Evolutionary conservation across 2,113 vertebrate genomes (phyloP), one percentile per base, ranked within the genome.

Genomic region (Ivindomyrus marchei): DNA sequence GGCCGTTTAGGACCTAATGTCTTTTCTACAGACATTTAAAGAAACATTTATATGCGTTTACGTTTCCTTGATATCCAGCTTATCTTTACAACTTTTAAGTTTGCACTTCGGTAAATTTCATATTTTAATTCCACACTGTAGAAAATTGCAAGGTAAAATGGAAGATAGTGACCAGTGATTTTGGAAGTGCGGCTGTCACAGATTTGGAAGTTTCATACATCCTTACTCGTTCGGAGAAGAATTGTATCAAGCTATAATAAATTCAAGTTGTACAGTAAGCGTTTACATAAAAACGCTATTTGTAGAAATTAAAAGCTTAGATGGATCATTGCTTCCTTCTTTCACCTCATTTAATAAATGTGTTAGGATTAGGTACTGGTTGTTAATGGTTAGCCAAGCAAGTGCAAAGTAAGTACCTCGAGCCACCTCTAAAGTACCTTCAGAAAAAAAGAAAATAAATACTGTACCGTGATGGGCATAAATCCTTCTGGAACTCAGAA

Each of bases 381-480:
- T 85, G 83, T 85, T 85, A 87, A 36, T 87, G 4, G 2, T 53
- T 53, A 53, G 21, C 36, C 50, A 87, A 39, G 27, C 4, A 47
- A 10, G 45, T 83, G 77, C 7, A 39, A 85, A 13, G 39, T 39
- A 84, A 46, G 50, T 87, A 56, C 11, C 53, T 53, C 27, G 4
- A 56, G 27, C 11, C 46, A 86, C 85, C 24, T 83, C 13, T 24
- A 86, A 86, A 86, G 46, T 86, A 86, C 52, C 36, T 88, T n/a
- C 62, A 31, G 27, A 31, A 21, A 11, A 21, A 84, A 56, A 89
- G 36, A 62, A 77, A 13, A 85, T 1, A 10, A 21, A 87, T 50
- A 89, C 85, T 93, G 94, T 94, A 96, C 95, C 94, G 5, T 92
- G 39, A 91, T 39, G 88, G 91, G 21, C 47, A 90, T 89, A 42